phyloP scores from a whole-genome alignment of 2,888 invertebrate species.

The Chymomyza amoena region DNA sequence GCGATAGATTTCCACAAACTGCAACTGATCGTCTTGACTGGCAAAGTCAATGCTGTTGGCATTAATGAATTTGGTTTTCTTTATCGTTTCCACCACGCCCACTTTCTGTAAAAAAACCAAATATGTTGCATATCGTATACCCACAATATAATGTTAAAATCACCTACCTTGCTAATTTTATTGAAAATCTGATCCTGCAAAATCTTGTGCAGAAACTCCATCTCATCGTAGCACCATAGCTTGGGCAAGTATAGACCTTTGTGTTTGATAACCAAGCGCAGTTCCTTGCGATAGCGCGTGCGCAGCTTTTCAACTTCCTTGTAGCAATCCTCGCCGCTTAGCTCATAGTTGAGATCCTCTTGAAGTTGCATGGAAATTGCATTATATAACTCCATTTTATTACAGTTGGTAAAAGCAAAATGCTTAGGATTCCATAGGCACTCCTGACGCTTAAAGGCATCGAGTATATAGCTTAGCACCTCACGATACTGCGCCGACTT shows the following conservation, averaged over 20 bases:
- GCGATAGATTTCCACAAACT: slow-evolving; percentile 71
- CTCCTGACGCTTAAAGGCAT: slow-evolving; percentile 56
- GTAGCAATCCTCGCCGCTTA: slow-evolving; percentile 61
- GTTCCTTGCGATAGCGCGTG: slow-evolving; percentile 70
- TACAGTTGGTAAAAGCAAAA: slow-evolving; percentile 52
- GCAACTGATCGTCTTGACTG: slow-evolving; percentile 54
- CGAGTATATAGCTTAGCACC: slow-evolving; percentile 62
- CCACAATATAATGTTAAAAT: background rate
- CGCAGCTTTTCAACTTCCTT: slow-evolving; percentile 68
- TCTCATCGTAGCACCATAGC: slow-evolving; percentile 73
- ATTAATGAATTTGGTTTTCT: slow-evolving; percentile 62
- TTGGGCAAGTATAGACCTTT: slow-evolving; percentile 72
- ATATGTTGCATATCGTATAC: background rate
- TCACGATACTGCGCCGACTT: slow-evolving; percentile 58
- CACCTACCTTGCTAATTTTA: slow-evolving; percentile 61
- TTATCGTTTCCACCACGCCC: slow-evolving; percentile 59
- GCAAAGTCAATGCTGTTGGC: slow-evolving; percentile 53
- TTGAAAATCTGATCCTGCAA: slow-evolving; percentile 66
- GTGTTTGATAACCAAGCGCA: slow-evolving; percentile 63
- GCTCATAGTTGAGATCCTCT: slow-evolving; percentile 52
- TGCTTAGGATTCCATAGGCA: slow-evolving; percentile 70
- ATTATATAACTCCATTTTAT: slow-evolving; percentile 52
- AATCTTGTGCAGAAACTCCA: slow-evolving; percentile 67
- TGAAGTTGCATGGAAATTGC: slow-evolving; percentile 55
- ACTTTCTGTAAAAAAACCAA: slow-evolving; percentile 43